These are phyloP conservation scores for Lepidocolaptes lacrymiger DNA, from an alignment of 2,797 vertebrate genomes.

Conservation along the genomic window DNA sequence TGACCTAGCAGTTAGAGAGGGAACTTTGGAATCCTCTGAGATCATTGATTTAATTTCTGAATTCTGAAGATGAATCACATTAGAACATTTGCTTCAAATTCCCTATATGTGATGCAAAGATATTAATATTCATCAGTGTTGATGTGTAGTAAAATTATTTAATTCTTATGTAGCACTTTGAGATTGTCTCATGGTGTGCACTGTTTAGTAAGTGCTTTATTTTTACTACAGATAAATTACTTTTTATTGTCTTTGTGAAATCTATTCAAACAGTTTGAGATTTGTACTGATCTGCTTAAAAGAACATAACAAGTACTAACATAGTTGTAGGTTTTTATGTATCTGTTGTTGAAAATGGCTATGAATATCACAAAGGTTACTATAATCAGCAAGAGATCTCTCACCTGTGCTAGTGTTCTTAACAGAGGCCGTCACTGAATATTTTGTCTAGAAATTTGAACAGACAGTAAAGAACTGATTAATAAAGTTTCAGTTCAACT, in stretches of 20 bases:
- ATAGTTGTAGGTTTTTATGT: background rate
- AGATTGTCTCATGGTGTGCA: background rate
- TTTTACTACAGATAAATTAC: background rate
- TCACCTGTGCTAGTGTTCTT: background rate
- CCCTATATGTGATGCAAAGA: background rate
- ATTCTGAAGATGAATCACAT: background rate
- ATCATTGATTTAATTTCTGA: background rate
- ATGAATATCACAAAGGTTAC: background rate
- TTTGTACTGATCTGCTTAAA: background rate
- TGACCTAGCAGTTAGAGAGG: background rate
- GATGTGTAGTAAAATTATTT: background rate
- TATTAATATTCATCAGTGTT: background rate
- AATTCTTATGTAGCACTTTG: background rate
- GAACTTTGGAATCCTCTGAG: background rate
- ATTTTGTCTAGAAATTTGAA: background rate
- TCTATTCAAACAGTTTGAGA: background rate
- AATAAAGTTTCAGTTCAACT: background rate
- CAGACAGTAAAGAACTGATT: background rate
- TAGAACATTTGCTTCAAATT: background rate
- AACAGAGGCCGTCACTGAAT: background rate
- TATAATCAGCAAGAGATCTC: background rate
- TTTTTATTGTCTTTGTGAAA: background rate
- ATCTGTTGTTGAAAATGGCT: background rate
- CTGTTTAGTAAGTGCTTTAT: background rate
- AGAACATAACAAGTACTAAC: background rate